These are phyloP conservation scores for Agrypnia vestita DNA, from an alignment of 1,140 invertebrate genomes.

Conservation along the genomic window DNA sequence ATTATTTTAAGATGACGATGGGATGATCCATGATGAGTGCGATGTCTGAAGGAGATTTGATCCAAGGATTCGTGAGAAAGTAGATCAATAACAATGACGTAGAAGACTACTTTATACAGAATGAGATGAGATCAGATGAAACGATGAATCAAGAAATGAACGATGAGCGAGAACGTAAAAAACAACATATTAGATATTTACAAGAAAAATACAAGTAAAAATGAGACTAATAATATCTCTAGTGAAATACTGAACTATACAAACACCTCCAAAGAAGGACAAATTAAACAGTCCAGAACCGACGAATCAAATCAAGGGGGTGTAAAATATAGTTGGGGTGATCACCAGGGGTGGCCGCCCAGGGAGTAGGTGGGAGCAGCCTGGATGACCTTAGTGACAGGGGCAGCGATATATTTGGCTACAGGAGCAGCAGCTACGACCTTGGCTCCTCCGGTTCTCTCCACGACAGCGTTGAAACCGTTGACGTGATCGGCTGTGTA, in stretches of 20 bases:
- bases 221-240: neutral
- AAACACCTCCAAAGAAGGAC: neutral
- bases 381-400: conserved; percentile 61
- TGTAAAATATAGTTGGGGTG: conserved; percentile 54
- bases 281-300: conserved; percentile 17
- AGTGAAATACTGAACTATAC: conserved; percentile 2
- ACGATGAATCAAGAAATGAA: conserved; percentile 2
- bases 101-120: neutral
- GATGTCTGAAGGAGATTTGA: conserved; percentile 45
- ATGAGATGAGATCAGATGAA: conserved; percentile 22
- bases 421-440: conserved; percentile 64
- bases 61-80: conserved; percentile 39
- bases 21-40: conserved; percentile 41
- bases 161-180: neutral
- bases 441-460: conserved; percentile 72
- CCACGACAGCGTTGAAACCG: conserved; percentile 73
- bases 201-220: neutral
- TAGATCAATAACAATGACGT: conserved; percentile 5
- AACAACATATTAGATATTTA: neutral
- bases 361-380: conserved; percentile 63
- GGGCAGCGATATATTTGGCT: conserved; percentile 62
- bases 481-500: conserved; percentile 73
- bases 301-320: conserved; percentile 50
- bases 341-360: conserved; percentile 63
- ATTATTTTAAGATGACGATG: conserved; percentile 39